Evolutionary conservation across 2,888 invertebrate species (phyloP), one percentile per base, ranked within the genome.

Genomic region (Drosophila sordidula): DNA sequence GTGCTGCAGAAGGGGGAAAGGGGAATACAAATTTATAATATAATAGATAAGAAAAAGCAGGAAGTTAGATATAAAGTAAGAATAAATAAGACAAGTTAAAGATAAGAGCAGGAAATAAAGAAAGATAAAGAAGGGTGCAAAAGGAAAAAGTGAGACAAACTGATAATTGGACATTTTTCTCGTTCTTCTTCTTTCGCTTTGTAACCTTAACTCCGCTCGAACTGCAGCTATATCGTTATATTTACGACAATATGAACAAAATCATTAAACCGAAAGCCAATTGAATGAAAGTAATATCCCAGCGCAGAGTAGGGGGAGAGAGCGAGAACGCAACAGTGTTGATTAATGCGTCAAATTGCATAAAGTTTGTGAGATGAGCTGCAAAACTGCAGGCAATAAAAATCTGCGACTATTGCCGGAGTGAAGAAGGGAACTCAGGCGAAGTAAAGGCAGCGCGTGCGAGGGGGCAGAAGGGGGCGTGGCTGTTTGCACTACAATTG

Each of bases 401-500:
- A 14, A 56, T 56, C 58, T 42, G 39, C 36, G 34, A 29, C 26
- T 4, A 26, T 55, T 46, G 55, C 32, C 22, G 5, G 25, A n/a
- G 25, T n/a, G 6, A 38, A 18, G 41, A 14, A 9, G 14, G 6
- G n/a, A 44, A 22, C 5, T 2, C 9, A 16, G 52, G 18, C 4
- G 22, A n/a, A 29, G 11, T 9, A 9, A 29, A 29, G 9, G 29
- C 29, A 9, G n/a, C 18, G 34, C 4, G 2, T 3, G 3, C 12
- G 41, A n/a, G 14, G 6, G 16, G 9, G 9, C 11, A 5, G 6
- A n/a, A 18, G 14, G n/a, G 8, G 22, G 18, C 18, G 18, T 18
- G 18, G 14, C 5, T 59, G 12, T 26, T 36, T 56, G 52, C 55
- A 61, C 69, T 75, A 58, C 75, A 75, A 79, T 69, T 75, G 78